A percentile compares a stretch with the other conserved stretches of the same genome.
Evolutionary conservation across 2,797 vertebrate species (phyloP).

Genomic region (Decapterus maruadsi): DNA sequence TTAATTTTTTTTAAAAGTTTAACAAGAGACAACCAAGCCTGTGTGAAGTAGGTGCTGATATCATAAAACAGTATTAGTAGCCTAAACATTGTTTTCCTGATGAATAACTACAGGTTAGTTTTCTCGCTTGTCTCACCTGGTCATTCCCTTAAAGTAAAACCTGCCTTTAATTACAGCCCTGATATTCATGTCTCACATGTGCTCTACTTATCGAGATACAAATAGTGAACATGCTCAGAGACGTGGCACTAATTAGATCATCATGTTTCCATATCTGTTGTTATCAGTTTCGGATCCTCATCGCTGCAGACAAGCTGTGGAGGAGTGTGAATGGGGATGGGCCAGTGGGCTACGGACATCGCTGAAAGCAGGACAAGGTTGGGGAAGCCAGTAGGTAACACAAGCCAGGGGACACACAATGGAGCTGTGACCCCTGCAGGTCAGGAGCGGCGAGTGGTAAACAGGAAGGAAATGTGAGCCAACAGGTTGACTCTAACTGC

Average conservation of each 20-base stretch:
- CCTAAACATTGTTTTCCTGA: too few species aligned
- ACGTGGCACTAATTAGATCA: conserved; percentile 22
- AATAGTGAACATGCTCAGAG: conserved; percentile 5
- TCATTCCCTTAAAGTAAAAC: not conserved
- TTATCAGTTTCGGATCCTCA: conserved; percentile 36
- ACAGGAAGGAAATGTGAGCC: conserved; percentile 86
- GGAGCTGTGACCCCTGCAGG: conserved; percentile 75
- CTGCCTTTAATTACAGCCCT: not conserved
- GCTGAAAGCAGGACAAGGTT: conserved; percentile 57
- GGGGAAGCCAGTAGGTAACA: conserved; percentile 80
- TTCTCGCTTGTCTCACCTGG: not conserved
- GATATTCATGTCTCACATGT: not conserved
- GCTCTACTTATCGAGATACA: not conserved
- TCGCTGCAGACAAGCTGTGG: conserved; percentile 9
- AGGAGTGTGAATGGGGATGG: not conserved
- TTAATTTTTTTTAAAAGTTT: too few species aligned
- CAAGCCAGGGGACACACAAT: conserved; percentile 69
- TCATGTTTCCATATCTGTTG: conserved; percentile 25
- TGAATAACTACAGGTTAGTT: not conserved
- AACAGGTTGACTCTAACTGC: conserved; percentile 71
- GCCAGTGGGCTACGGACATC: not conserved
- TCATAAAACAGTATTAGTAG: too few species aligned
- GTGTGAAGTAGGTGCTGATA: too few species aligned
- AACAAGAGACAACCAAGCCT: too few species aligned
- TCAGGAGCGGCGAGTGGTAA: conserved; percentile 67